Percentiles rank a stretch among this genome's conserved stretches.
Conservation (phyloP, 2,797 vertebrate species). For the Clarias fuscus region DNA sequence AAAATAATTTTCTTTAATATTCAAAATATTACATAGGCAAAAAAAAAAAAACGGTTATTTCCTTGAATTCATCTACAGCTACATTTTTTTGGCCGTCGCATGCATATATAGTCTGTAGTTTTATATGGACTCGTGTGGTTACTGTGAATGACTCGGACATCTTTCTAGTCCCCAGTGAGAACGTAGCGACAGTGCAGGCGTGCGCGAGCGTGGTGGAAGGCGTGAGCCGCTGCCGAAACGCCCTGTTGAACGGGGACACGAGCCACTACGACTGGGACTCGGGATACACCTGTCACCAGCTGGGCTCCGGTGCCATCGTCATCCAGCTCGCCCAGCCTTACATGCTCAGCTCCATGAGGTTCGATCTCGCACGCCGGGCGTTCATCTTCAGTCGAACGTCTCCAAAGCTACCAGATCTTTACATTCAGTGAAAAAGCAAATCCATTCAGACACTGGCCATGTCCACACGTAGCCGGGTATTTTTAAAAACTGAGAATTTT, state of each 20-base stretch:
- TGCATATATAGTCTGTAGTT: not conserved
- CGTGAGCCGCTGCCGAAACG: conserved; percentile 93
- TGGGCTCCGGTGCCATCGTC: conserved; percentile 94
- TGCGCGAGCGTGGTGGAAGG: conserved; percentile 96
- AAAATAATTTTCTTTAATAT: no score
- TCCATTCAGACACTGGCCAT: not conserved
- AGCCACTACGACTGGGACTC: conserved; percentile 99
- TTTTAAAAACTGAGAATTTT: no score
- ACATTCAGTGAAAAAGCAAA: not conserved
- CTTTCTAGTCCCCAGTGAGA: conserved; percentile 84
- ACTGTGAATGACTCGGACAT: not conserved
- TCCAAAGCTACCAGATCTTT: not conserved
- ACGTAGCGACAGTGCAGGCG: conserved; percentile 87
- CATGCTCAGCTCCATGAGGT: conserved; percentile 89
- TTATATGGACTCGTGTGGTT: not conserved
- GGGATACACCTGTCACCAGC: conserved; percentile 96
- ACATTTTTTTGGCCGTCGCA: not conserved
- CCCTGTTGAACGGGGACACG: conserved; percentile 93
- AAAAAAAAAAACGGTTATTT: not conserved
- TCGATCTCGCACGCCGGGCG: not conserved
- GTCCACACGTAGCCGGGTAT: no score
- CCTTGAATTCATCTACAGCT: not conserved
- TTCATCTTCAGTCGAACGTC: not conserved
- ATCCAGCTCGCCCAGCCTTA: conserved; percentile 96
- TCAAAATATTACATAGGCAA: no score